Conservation (phyloP, 2,113 vertebrate genomes). For the Pterophyllum scalare region DNA sequence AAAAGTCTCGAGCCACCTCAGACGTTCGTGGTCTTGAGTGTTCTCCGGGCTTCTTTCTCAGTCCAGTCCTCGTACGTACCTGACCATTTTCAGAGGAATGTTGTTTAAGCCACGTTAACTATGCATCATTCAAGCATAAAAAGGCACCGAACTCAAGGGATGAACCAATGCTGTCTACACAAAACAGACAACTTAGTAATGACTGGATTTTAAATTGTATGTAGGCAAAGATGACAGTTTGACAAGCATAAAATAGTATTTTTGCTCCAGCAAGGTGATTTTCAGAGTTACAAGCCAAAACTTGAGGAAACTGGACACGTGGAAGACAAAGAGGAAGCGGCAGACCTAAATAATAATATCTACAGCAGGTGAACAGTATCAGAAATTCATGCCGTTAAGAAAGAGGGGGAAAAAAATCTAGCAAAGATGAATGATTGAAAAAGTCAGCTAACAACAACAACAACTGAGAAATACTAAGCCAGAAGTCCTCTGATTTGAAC, state of each 20-base stretch:
- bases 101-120: not conserved
- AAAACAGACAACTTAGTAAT: too few relatives aligned
- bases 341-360: not conserved
- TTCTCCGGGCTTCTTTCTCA: not conserved
- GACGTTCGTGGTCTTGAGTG: fast-evolving
- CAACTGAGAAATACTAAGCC: not conserved
- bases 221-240: too few relatives aligned
- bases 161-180: too few relatives aligned
- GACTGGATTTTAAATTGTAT: too few relatives aligned
- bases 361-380: not conserved
- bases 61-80: not conserved
- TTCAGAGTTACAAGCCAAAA: too few relatives aligned
- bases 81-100: not conserved
- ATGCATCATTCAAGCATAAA: not conserved
- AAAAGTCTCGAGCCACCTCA: not conserved
- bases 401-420: not conserved
- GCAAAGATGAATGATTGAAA: not conserved
- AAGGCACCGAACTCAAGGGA: not conserved
- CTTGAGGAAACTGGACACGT: not conserved
- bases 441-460: not conserved
- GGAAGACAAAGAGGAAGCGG: not conserved
- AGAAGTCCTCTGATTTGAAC: not conserved
- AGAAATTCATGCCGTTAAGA: not conserved
- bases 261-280: too few relatives aligned
- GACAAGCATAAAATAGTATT: too few relatives aligned